Conservation (phyloP, 2,797 vertebrate genomes). For the Orestias chungarensis region DNA sequence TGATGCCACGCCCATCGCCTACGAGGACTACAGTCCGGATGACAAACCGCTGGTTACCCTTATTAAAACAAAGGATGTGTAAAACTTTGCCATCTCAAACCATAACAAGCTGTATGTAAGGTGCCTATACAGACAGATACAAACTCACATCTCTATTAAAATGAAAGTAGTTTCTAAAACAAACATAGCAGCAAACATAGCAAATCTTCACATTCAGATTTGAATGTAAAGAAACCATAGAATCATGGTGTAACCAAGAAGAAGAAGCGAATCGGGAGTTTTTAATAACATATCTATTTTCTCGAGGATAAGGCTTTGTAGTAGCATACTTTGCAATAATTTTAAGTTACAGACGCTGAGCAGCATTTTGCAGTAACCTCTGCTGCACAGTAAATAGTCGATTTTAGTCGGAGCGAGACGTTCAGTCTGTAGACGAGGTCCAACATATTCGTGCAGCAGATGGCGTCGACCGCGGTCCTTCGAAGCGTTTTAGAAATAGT, state of each 20-base stretch:
- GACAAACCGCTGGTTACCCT: conserved; percentile 98
- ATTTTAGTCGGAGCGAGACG: conserved; percentile 63
- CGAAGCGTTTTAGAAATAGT: conserved; percentile 77
- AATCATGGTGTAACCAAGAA: conserved; percentile 53
- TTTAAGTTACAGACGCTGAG: conserved; percentile 54
- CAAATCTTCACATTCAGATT: no score
- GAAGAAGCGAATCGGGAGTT: conserved; percentile 68
- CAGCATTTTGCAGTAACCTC: conserved; percentile 54
- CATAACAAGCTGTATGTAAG: conserved; percentile 33
- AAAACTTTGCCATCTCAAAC: conserved; percentile 74
- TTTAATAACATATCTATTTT: conserved; percentile 78
- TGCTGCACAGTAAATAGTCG: conserved; percentile 66
- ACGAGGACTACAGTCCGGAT: conserved; percentile 98
- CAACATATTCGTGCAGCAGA: conserved; percentile 68
- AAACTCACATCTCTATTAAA: conserved; percentile 36
- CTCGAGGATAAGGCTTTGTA: conserved; percentile 73
- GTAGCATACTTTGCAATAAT: conserved; percentile 81
- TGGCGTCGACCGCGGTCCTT: conserved; percentile 58
- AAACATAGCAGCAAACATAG: conserved; percentile 56
- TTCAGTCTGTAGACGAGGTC: conserved; percentile 45
- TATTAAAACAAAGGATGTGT: conserved; percentile 99
- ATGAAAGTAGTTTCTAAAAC: conserved; percentile 87
- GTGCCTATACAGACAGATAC: not conserved
- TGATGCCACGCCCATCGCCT: conserved; percentile 94
- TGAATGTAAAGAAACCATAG: conserved; percentile 61